Base-by-base conservation (phyloP, 1,140 invertebrate species). In the Reticulitermes speratus region DNA sequence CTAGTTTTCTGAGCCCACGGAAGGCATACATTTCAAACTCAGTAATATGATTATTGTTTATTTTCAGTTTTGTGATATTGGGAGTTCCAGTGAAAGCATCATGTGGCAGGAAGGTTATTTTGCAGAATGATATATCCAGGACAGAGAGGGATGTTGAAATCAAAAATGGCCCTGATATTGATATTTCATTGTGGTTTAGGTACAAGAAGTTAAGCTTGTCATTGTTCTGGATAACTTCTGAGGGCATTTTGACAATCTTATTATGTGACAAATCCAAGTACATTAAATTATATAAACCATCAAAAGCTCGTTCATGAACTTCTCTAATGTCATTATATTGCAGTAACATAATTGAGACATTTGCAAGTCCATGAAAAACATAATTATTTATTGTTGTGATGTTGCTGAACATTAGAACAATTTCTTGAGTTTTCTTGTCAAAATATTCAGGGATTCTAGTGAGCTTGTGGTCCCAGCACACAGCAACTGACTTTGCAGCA, bases 161-260 rank as follows among this genome's bases (percentile, higher is more conserved):
- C 16, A 75, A 30, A 75, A 75, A 75, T 75, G 65, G 65, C 65
- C 65, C 65, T 75, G n/a, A 75, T 75, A 75, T 75, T 25, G 65
- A 75, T 12, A 75, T n/a, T 30, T 75, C 65, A 16, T 75, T 75
- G 14, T 75, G 65, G 14, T 75, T 75, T 75, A 75, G n/a, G 14
- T 75, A 75, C n/a, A 75, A 75, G n/a, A 75, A 75, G 2, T 30
- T 30, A 8, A 75, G 9, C n/a, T 2, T 75, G 30, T 75, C 65
- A 75, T 75, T 75, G 65, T 75, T 75, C 65, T 30, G 65, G n/a
- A 75, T 75, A 11, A 75, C 65, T n/a, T 8, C 30, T 75, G n/a
- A 16, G n/a, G 65, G 65, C n/a, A 75, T 75, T 25, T 75, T 75
- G 9, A n/a, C 9, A 30, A 75, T 75, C 65, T 75, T 75, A 25